Percentiles rank a stretch among this genome's conserved stretches.
These are phyloP conservation scores for Hycleus phaleratus DNA, from an alignment of 1,140 invertebrate genomes.

Conservation along the genomic window DNA sequence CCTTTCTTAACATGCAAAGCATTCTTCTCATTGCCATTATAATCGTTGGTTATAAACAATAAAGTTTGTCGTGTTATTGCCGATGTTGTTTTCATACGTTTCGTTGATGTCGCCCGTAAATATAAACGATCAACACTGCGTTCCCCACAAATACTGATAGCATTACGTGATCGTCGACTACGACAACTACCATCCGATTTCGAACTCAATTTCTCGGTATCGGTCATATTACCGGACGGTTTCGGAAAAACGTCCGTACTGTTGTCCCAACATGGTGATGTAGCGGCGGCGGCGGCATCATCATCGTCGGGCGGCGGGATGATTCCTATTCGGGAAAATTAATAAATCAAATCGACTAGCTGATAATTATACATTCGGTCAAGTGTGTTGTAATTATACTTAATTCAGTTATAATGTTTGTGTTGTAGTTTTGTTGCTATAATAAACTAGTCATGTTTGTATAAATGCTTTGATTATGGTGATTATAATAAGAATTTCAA, in stretches of 20 bases:
- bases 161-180: slow-evolving; percentile 41
- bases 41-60: slow-evolving; percentile 60
- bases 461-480: too few species aligned
- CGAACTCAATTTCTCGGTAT: slow-evolving; percentile 55
- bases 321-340: slow-evolving; percentile 27
- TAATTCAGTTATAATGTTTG: too few species aligned
- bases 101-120: slow-evolving; percentile 45
- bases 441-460: too few species aligned
- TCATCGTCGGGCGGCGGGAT: slow-evolving; percentile 30
- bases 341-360: neutral
- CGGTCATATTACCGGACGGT: slow-evolving; percentile 64
- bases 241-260: slow-evolving; percentile 68
- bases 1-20: slow-evolving; percentile 61
- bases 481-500: too few species aligned
- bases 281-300: slow-evolving; percentile 10
- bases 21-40: slow-evolving; percentile 43
- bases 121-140: slow-evolving; percentile 62
- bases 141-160: slow-evolving; percentile 50
- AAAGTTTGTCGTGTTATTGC: slow-evolving; percentile 52
- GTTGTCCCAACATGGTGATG: slow-evolving; percentile 61
- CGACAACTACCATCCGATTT: slow-evolving; percentile 39
- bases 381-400: too few species aligned
- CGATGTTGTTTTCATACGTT: slow-evolving; percentile 23
- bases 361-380: too few species aligned
- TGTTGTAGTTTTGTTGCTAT: too few species aligned